Percentiles rank a stretch among this genome's conserved stretches.
phyloP scores from a whole-genome alignment of 1,140 invertebrate species.

The Vollenhovia emeryi region DNA sequence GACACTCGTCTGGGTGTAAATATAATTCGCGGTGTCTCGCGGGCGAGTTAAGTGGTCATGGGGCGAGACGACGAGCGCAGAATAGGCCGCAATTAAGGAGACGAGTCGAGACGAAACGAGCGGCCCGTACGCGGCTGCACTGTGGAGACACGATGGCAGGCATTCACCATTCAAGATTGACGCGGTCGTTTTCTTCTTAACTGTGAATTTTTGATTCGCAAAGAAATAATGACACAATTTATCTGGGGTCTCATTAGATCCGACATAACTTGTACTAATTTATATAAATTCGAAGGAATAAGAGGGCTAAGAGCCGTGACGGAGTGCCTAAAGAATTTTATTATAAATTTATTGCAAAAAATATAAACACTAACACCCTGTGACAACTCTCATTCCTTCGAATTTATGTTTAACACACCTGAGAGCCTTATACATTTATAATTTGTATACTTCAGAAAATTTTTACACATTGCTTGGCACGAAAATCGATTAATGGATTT shows the following conservation, averaged over 20 bases:
- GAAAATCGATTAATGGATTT: not conserved
- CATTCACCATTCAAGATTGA: slow-evolving; percentile 51
- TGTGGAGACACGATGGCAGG: not conserved
- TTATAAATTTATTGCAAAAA: too few species aligned
- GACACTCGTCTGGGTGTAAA: slow-evolving; percentile 68
- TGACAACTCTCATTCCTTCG: too few species aligned
- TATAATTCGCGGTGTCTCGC: slow-evolving; percentile 72
- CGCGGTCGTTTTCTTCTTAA: not conserved
- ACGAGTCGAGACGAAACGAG: slow-evolving; percentile 61
- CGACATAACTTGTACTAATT: not conserved
- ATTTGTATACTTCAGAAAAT: not conserved
- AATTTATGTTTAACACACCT: too few species aligned
- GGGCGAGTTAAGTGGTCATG: slow-evolving; percentile 71
- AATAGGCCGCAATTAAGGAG: slow-evolving; percentile 74
- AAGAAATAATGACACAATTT: not conserved
- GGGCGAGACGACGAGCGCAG: slow-evolving; percentile 62
- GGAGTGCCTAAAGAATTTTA: too few species aligned
- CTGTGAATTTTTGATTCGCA: not conserved
- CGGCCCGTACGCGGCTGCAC: not conserved
- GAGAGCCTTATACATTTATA: too few species aligned
- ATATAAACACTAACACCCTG: too few species aligned
- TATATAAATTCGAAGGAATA: too few species aligned
- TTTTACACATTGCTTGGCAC: not conserved
- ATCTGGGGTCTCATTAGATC: not conserved
- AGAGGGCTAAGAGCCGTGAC: too few species aligned